Conservation (phyloP, 2,797 vertebrate genomes). For the Lacerta agilis region DNA sequence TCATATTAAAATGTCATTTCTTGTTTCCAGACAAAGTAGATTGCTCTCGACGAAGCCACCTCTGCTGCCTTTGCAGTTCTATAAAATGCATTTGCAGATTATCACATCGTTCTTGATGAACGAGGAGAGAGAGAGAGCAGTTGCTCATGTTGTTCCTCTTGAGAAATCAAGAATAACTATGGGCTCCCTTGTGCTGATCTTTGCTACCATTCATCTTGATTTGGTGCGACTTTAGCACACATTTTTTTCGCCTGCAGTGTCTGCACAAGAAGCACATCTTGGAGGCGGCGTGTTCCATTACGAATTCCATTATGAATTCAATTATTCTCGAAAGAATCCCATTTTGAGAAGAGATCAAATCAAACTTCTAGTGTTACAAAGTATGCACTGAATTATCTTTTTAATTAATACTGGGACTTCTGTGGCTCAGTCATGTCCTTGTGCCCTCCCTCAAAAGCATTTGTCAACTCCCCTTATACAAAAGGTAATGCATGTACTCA, state of each 20-base stretch:
- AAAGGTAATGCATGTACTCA: not conserved
- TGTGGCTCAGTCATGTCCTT: not conserved
- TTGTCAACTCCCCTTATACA: not conserved
- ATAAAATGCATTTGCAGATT: slow-evolving; percentile 32
- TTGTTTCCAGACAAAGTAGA: slow-evolving; percentile 48
- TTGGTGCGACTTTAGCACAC: not conserved
- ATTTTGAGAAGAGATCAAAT: not conserved
- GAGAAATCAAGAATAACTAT: slow-evolving; percentile 39
- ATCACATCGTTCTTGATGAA: slow-evolving; percentile 30
- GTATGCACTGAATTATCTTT: not conserved
- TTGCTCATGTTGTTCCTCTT: slow-evolving; percentile 39
- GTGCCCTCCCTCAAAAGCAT: not conserved
- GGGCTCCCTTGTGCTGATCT: not conserved
- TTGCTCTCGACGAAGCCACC: slow-evolving; percentile 10
- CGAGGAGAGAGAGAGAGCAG: not conserved
- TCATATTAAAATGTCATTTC: slow-evolving; percentile 38
- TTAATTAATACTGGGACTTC: not conserved
- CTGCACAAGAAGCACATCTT: not conserved
- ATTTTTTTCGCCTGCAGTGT: not conserved
- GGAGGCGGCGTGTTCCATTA: not conserved
- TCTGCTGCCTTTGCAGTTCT: slow-evolving; percentile 33
- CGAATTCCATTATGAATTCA: not conserved
- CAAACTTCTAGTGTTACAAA: not conserved
- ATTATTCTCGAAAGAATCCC: not conserved
- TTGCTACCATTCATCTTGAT: slow-evolving; percentile 10